Percentiles rank a stretch among this genome's conserved stretches.
phyloP scores from a whole-genome alignment of 2,888 invertebrate species.

The Tuberolachnus salignus region DNA sequence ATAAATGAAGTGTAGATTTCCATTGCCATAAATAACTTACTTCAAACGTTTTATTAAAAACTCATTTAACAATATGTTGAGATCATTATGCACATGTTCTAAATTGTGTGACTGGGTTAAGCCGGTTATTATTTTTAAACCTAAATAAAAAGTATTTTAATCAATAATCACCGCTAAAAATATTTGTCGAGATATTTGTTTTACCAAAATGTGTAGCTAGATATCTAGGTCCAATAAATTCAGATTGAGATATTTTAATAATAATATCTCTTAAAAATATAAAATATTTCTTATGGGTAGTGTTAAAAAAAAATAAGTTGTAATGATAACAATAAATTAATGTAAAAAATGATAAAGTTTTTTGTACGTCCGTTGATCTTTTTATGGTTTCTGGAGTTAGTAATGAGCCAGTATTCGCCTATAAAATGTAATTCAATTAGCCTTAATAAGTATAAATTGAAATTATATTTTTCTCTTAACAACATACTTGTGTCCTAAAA shows the following conservation, averaged over 20 bases:
- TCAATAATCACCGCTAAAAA: background rate
- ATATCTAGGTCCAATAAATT: conserved; percentile 28
- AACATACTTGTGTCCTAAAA: conserved; percentile 21
- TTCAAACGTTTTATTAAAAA: conserved; percentile 32
- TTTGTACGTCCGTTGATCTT: conserved; percentile 9
- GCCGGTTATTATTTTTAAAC: conserved; percentile 51
- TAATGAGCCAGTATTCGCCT: conserved; percentile 9
- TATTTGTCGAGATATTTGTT: background rate
- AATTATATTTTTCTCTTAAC: background rate
- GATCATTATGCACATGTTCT: background rate
- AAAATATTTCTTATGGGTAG: conserved; percentile 11
- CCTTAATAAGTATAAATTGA: background rate
- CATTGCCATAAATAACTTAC: conserved; percentile 20
- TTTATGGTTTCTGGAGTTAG: background rate
- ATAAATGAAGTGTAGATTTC: background rate
- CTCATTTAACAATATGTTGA: background rate
- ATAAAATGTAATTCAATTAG: background rate
- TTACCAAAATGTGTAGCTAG: conserved; percentile 34
- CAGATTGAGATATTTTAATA: conserved; percentile 22
- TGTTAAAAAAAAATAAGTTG: conserved; percentile 9
- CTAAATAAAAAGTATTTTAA: conserved; percentile 11
- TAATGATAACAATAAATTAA: conserved; percentile 25
- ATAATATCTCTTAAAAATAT: conserved; percentile 27
- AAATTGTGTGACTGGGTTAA: conserved; percentile 13
- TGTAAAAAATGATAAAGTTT: conserved; percentile 25